Percentiles rank a stretch among this genome's conserved stretches.
Conservation (phyloP, 1,140 invertebrate genomes). For the Aradophagus sp. region DNA sequence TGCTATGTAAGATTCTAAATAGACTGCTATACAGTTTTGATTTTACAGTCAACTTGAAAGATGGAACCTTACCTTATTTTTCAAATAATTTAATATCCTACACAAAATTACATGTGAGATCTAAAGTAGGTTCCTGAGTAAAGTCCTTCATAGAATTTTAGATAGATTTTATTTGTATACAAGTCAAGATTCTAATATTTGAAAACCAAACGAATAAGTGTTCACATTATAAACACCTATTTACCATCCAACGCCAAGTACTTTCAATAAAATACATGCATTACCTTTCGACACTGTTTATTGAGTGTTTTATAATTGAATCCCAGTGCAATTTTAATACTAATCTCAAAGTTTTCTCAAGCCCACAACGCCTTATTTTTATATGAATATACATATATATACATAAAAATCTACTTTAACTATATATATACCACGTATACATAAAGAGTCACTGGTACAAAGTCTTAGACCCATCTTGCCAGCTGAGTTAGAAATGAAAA, state of each 20-base stretch:
- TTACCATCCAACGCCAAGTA: constrained; percentile 42
- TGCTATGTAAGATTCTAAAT: too few relatives aligned
- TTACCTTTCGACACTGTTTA: constrained; percentile 64
- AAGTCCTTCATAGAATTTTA: too few relatives aligned
- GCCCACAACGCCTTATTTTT: not conserved
- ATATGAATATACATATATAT: not conserved
- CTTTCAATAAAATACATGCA: constrained; percentile 71
- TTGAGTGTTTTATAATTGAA: constrained; percentile 71
- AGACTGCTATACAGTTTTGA: too few relatives aligned
- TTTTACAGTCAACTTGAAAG: too few relatives aligned
- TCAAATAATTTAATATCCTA: too few relatives aligned
- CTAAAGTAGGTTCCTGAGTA: too few relatives aligned
- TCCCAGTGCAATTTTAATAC: constrained; percentile 68
- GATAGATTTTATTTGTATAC: too few relatives aligned
- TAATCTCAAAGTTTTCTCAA: constrained; percentile 62
- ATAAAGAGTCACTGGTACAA: constrained; percentile 58
- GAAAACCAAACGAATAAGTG: too few relatives aligned
- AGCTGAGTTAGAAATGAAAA: constrained; percentile 69
- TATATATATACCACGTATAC: constrained; percentile 35
- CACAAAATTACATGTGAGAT: too few relatives aligned
- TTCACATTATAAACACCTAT: too few relatives aligned
- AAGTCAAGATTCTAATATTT: too few relatives aligned
- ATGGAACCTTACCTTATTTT: too few relatives aligned
- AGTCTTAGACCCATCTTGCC: constrained; percentile 63
- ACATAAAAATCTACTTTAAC: constrained; percentile 22